A percentile compares a stretch with the other conserved stretches of the same genome.
Evolutionary conservation across 1,140 invertebrate species (phyloP).

Genomic region (Halictus rubicundus): DNA sequence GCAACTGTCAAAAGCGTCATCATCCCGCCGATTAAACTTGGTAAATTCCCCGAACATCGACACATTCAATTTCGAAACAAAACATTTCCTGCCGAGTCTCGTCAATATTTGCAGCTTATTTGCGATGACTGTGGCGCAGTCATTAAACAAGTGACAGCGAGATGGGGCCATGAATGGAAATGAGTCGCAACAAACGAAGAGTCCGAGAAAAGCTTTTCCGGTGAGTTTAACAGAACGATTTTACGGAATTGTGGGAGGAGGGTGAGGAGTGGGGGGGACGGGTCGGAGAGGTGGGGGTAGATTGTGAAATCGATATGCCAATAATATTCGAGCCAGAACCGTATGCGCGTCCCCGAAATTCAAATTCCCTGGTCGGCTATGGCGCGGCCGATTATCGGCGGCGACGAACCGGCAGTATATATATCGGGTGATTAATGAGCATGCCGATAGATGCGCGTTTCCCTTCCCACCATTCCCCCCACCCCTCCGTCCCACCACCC

Average conservation of each 20-base stretch:
- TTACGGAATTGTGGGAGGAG: not conserved
- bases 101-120: no score
- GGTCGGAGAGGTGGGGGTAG: not conserved
- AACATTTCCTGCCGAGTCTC: no score
- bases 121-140: no score
- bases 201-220: not conserved
- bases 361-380: constrained; percentile 62
- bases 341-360: constrained; percentile 62
- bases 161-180: no score
- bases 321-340: constrained; percentile 57
- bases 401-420: constrained; percentile 46
- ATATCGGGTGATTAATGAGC: constrained; percentile 72
- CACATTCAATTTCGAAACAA: no score
- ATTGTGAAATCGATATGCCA: constrained; percentile 53
- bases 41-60: no score
- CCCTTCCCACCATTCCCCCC: constrained; percentile 34
- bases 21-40: no score
- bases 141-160: not conserved
- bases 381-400: constrained; percentile 66
- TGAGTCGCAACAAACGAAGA: not conserved
- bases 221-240: not conserved
- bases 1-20: no score
- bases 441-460: constrained; percentile 65
- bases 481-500: constrained; percentile 13
- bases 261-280: not conserved